phyloP scores from a whole-genome alignment of 2,797 vertebrate genomes.

The Hafferia zeledoni region DNA sequence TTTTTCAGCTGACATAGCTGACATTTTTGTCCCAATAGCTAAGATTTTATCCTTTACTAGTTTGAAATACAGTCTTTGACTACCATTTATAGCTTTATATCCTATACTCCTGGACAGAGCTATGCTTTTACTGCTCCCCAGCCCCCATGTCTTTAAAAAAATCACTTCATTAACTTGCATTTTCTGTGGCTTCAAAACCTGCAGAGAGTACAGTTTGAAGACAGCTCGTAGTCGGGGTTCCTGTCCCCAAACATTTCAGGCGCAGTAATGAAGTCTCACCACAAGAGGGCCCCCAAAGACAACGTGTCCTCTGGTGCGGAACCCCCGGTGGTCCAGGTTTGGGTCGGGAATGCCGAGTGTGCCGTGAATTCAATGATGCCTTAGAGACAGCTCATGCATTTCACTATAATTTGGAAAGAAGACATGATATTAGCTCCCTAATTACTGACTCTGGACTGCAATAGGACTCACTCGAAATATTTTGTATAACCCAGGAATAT shows the following conservation, averaged over 20 bases:
- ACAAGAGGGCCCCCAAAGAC: constrained; percentile 73
- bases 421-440: background rate
- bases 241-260: background rate
- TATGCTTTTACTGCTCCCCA: background rate
- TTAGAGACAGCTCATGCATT: background rate
- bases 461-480: background rate
- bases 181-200: background rate
- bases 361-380: background rate
- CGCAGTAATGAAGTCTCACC: constrained; percentile 55
- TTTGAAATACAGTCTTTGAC: background rate
- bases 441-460: background rate
- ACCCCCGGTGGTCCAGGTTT: background rate
- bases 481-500: background rate
- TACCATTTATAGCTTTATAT: background rate
- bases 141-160: background rate
- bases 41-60: background rate
- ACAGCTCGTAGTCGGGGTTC: background rate
- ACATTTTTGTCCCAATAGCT: background rate
- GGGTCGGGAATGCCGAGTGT: background rate
- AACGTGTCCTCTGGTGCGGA: constrained; percentile 22
- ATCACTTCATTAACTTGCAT: rapidly evolving
- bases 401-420: background rate
- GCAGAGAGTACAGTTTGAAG: background rate
- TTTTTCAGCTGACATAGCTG: background rate
- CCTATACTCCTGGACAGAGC: background rate